Evolutionary conservation across 2,888 invertebrate genomes (phyloP).

Genomic region (Catocala sponsa): DNA sequence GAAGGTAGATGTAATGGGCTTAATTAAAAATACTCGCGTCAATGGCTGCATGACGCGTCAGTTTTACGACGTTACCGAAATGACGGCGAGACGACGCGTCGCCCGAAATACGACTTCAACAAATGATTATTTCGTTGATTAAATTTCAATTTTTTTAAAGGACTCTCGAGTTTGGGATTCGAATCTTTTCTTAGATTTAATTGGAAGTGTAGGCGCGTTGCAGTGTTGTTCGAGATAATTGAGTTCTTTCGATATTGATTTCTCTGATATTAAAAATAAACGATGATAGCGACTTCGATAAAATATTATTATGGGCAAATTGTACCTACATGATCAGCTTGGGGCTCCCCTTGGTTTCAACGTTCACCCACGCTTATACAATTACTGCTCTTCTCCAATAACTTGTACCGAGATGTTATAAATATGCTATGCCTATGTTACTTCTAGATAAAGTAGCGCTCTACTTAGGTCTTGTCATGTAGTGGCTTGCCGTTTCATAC

Average conservation of each 20-base stretch:
- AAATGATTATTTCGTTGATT: slow-evolving; percentile 10
- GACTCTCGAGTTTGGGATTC: not conserved
- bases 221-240: not conserved
- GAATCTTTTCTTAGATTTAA: slow-evolving; percentile 2
- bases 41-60: slow-evolving; percentile 37
- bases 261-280: too few relatives aligned
- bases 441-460: too few relatives aligned
- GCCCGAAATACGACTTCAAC: slow-evolving; percentile 2
- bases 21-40: slow-evolving; percentile 58
- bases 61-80: slow-evolving; percentile 29
- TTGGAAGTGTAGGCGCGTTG: not conserved
- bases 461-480: too few relatives aligned
- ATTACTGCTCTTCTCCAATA: too few relatives aligned
- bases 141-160: slow-evolving; percentile 11
- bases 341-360: too few relatives aligned
- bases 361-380: too few relatives aligned
- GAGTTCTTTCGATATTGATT: not conserved
- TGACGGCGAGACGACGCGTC: slow-evolving; percentile 20
- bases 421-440: too few relatives aligned
- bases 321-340: too few relatives aligned
- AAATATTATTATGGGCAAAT: too few relatives aligned
- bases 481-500: too few relatives aligned
- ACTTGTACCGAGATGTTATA: too few relatives aligned
- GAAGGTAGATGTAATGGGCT: slow-evolving; percentile 44
- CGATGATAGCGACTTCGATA: too few relatives aligned